phyloP scores from a whole-genome alignment of 2,888 invertebrate species.

The Chloroclystis v-ata region DNA sequence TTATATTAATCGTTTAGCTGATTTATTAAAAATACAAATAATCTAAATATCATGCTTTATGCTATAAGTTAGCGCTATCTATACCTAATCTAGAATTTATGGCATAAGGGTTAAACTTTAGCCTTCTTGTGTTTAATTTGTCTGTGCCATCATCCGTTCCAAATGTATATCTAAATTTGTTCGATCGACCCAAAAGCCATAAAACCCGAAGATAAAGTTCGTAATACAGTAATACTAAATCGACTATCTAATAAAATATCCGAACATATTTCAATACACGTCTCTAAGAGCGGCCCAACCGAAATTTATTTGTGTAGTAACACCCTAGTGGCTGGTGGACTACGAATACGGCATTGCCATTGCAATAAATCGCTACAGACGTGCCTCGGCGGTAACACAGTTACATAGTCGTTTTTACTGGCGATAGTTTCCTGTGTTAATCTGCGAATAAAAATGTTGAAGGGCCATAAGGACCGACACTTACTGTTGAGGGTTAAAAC shows the following conservation, averaged over 20 bases:
- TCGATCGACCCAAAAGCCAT: slow-evolving; percentile 26
- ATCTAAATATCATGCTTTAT: too few species aligned
- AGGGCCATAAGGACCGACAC: slow-evolving; percentile 27
- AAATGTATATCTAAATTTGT: slow-evolving; percentile 25
- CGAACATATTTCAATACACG: slow-evolving; percentile 59
- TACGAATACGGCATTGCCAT: slow-evolving; percentile 57
- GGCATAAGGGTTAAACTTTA: too few species aligned
- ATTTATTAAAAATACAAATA: too few species aligned
- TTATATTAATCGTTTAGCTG: too few species aligned
- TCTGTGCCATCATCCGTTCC: slow-evolving; percentile 15
- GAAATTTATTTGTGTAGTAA: slow-evolving; percentile 66
- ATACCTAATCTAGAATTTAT: too few species aligned
- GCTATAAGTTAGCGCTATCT: too few species aligned
- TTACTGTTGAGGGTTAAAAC: slow-evolving; percentile 26
- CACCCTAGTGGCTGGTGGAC: slow-evolving; percentile 51
- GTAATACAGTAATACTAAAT: slow-evolving; percentile 44
- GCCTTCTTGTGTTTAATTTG: too few species aligned
- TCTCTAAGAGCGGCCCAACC: slow-evolving; percentile 50
- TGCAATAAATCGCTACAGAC: slow-evolving; percentile 62
- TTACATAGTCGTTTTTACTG: slow-evolving; percentile 52
- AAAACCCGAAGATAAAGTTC: slow-evolving; percentile 31
- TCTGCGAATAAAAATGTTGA: slow-evolving; percentile 40
- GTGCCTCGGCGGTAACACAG: slow-evolving; percentile 41
- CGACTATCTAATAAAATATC: slow-evolving; percentile 57
- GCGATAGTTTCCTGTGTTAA: slow-evolving; percentile 53